Percentiles rank a stretch among this genome's conserved stretches.
phyloP scores from a whole-genome alignment of 2,797 vertebrate genomes.

The Astyanax mexicanus region DNA sequence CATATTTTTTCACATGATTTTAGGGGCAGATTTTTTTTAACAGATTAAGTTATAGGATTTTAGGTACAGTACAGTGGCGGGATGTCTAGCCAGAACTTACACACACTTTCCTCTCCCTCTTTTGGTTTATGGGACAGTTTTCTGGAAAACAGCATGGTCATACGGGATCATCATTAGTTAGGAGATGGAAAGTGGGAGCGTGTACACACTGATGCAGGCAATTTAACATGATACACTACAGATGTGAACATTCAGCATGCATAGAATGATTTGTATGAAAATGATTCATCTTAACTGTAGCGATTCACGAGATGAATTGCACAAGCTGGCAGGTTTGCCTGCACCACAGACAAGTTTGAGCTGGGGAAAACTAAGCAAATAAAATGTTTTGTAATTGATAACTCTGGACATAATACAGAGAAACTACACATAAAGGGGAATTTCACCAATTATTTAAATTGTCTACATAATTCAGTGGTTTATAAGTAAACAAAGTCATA shows the following conservation, averaged over 20 bases:
- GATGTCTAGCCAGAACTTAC: neutral
- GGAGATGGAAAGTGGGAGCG: neutral
- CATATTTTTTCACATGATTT: too few relatives aligned
- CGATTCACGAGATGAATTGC: neutral
- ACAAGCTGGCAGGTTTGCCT: neutral
- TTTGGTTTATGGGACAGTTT: slow-evolving; percentile 4
- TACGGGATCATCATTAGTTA: neutral
- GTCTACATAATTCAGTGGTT: too few relatives aligned
- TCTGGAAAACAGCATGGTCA: slow-evolving; percentile 17
- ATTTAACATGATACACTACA: neutral
- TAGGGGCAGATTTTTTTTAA: too few relatives aligned
- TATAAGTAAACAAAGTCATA: too few relatives aligned
- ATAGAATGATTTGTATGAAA: neutral
- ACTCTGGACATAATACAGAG: neutral
- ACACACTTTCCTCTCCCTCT: neutral
- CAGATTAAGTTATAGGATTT: too few relatives aligned
- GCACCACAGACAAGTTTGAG: neutral
- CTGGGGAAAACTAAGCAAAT: neutral
- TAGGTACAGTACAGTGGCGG: neutral
- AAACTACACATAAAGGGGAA: too few relatives aligned
- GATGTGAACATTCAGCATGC: neutral
- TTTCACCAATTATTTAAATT: too few relatives aligned
- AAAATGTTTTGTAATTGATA: neutral
- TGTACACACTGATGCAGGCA: neutral
- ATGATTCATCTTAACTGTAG: neutral